phyloP scores from a whole-genome alignment of 2,113 vertebrate genomes.

The Ciconia maguari region DNA sequence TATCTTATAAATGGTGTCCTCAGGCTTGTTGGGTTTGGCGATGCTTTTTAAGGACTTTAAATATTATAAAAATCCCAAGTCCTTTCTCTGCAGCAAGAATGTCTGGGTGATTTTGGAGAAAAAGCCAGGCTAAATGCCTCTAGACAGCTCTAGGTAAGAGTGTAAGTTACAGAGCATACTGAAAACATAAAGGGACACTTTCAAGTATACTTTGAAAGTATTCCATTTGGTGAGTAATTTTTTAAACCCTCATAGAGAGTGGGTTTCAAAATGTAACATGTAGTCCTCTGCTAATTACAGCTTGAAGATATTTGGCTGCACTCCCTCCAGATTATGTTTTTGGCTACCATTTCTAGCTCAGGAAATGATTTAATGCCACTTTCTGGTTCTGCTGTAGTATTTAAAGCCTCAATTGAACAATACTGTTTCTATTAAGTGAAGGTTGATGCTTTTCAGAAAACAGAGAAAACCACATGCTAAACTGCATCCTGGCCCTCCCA shows the following conservation, averaged over 20 bases:
- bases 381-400: not conserved
- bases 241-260: not conserved
- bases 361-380: slow-evolving; percentile 12
- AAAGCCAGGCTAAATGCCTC: not conserved
- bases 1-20: not conserved
- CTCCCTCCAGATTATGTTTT: not conserved
- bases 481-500: not conserved
- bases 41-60: not conserved
- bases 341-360: not conserved
- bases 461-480: not conserved
- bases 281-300: slow-evolving; percentile 3
- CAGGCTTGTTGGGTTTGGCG: not conserved
- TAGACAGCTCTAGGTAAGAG: not conserved
- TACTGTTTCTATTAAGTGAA: not conserved
- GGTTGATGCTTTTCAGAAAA: not conserved
- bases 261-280: not conserved
- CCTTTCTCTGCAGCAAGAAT: not conserved
- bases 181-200: not conserved
- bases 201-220: not conserved
- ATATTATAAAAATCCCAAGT: not conserved
- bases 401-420: not conserved
- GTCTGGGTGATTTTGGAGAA: not conserved
- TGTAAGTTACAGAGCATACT: not conserved
- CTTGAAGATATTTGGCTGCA: not conserved
- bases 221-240: not conserved